These are phyloP conservation scores for Anas flavirostris DNA, from an alignment of 2,797 vertebrate species.

Conservation along the genomic window DNA sequence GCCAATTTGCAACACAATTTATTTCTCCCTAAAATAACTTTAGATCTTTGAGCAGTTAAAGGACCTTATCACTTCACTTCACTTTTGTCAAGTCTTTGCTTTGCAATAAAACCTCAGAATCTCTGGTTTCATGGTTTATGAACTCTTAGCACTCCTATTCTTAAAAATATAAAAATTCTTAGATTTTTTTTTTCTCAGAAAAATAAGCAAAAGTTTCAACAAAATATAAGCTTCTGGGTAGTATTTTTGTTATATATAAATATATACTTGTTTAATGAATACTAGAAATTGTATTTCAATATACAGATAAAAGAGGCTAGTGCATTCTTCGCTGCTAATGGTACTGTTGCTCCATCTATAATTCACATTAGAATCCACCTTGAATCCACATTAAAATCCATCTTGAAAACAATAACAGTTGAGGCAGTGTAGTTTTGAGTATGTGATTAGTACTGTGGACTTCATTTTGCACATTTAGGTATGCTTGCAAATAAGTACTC, in stretches of 20 bases:
- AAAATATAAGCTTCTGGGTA: conserved; percentile 4
- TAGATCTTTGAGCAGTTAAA: neutral
- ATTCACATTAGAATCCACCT: neutral
- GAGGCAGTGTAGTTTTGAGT: no score
- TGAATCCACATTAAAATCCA: neutral
- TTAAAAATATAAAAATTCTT: neutral
- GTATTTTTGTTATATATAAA: neutral
- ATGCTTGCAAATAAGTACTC: neutral
- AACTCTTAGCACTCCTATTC: neutral
- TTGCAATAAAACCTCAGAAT: neutral
- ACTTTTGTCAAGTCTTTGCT: neutral
- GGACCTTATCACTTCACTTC: neutral
- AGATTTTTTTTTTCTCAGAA: no score
- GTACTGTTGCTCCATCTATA: neutral
- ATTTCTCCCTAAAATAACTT: neutral
- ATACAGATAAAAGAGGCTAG: neutral
- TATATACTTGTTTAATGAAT: neutral
- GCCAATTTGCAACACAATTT: neutral
- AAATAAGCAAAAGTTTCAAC: neutral
- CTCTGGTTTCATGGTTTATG: neutral
- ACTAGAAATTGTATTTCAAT: neutral
- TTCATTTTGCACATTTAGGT: neutral
- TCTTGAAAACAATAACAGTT: neutral
- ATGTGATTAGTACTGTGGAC: no score
- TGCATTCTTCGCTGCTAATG: neutral